Conservation (phyloP, 2,113 vertebrate species). For the Macaca fascicularis region DNA sequence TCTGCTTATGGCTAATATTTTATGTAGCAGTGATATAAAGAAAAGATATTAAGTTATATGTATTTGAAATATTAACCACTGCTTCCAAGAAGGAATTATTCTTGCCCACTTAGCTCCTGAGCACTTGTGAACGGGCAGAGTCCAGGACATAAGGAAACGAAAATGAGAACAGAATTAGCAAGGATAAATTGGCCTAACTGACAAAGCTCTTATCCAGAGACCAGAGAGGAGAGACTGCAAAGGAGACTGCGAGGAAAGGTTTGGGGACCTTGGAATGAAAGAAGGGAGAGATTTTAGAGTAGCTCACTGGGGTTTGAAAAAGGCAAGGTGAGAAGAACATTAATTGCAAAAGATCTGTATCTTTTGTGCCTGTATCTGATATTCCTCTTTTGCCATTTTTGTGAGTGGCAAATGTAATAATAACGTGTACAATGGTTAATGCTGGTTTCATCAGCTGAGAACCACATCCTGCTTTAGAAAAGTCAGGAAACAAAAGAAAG, state of each 20-base stretch:
- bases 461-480: neutral
- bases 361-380: too few species aligned
- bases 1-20: conserved; percentile 15
- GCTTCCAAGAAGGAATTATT: neutral
- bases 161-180: neutral
- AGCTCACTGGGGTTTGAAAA: neutral
- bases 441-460: neutral
- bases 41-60: neutral
- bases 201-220: neutral
- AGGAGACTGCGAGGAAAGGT: neutral
- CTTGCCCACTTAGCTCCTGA: neutral
- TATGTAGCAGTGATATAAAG: neutral
- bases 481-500: neutral
- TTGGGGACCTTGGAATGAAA: neutral
- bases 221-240: neutral
- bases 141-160: neutral
- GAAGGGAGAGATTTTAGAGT: neutral
- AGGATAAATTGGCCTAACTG: neutral
- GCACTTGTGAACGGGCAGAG: neutral
- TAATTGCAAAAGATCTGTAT: neutral
- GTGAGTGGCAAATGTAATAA: neutral
- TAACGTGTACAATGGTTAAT: neutral
- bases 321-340: neutral
- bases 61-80: neutral
- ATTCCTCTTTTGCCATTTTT: neutral